Evolutionary conservation across 1,140 invertebrate species (phyloP), one percentile per base, ranked within the genome.

Genomic region (Musca vetustissima): DNA sequence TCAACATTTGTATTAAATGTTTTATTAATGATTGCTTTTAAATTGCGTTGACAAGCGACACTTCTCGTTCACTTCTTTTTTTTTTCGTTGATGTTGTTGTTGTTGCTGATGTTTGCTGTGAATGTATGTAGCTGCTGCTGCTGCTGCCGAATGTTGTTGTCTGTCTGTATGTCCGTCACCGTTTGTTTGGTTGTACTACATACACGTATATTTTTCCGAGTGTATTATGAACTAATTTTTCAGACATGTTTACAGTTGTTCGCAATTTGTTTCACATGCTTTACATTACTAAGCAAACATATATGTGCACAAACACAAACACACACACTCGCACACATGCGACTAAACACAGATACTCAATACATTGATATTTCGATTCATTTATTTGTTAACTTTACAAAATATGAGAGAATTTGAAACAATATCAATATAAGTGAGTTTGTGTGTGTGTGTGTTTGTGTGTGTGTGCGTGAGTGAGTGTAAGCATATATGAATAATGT

Each of bases 21-120:
- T 61, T 61, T 61, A 61, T 61, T 61, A 61, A 61, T 61, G 57
- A 61, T 61, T 61, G 57, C 57, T 61, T 61, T 61, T 61, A 61
- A 61, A 61, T 61, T 61, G 57, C 57, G 57, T 61, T 61, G 57
- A 61, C 57, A 61, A 61, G 57, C 57, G 57, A 61, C 57, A 61
- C 57, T 61, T 61, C 21, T 61, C 4, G 15, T 61, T 52, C 49
- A 52, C 21, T 52, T 52, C 14, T 21, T 52, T 49, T 49, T 19
- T 49, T 19, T 49, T 14, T 14, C 6, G 9, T 52, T 52, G 17
- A 21, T 52, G 7, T 52, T n/a, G n/a, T 14, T 19, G 17, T 52
- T 52, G 15, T 49, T 49, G 4, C 9, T 32, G 3, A 32, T 32
- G 28, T 32, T n/a, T n/a, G n/a, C n/a, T n/a, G n/a, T n/a, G n/a